Percentiles rank a stretch among this genome's conserved stretches.
phyloP scores from a whole-genome alignment of 2,113 vertebrate genomes.

The Polypterus bichir region DNA sequence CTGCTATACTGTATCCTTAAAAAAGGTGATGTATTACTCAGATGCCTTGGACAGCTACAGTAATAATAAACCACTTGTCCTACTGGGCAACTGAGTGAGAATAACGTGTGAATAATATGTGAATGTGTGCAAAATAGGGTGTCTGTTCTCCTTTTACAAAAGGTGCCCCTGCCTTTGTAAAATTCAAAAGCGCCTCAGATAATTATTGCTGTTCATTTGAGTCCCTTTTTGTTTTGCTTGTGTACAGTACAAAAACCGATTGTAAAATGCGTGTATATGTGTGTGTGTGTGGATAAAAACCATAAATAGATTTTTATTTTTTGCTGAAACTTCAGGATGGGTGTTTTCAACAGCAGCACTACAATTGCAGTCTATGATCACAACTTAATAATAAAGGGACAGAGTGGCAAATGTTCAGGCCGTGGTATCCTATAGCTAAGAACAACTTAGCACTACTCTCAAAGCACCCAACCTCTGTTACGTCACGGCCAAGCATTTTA shows the following conservation, averaged over 20 bases:
- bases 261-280: background rate
- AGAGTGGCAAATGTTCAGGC: too few species aligned
- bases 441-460: too few species aligned
- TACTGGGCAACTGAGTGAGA: constrained; percentile 4
- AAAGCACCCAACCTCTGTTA: too few species aligned
- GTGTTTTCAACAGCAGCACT: background rate
- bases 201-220: background rate
- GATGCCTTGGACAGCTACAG: constrained; percentile 72
- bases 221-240: background rate
- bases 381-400: too few species aligned
- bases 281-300: background rate
- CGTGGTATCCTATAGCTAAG: too few species aligned
- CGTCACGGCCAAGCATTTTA: too few species aligned
- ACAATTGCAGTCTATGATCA: background rate
- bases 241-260: background rate
- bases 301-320: background rate
- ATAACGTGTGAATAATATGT: constrained; percentile 4
- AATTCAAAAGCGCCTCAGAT: background rate
- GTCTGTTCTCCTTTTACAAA: background rate
- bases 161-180: constrained; percentile 5
- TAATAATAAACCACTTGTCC: constrained; percentile 68
- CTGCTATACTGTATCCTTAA: constrained; percentile 56
- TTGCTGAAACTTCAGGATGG: background rate
- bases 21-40: constrained; percentile 59
- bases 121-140: background rate